Percentiles rank a stretch among this genome's conserved stretches.
Conservation (phyloP, 1,140 invertebrate genomes). For the Phocides pigmalion region DNA sequence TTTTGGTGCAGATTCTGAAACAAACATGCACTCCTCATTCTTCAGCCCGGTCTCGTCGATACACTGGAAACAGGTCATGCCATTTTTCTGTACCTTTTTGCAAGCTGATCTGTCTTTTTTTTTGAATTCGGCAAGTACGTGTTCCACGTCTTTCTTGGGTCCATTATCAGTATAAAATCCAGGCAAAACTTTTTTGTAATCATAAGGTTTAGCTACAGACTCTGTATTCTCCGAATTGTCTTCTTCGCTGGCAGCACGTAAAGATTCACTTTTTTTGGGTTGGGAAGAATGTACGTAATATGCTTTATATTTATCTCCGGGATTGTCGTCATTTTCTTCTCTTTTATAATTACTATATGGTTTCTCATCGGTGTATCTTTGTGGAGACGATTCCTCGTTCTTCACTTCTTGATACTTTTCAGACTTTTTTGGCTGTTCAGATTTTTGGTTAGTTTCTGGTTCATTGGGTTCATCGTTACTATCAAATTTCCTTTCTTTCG, state of each 20-base stretch:
- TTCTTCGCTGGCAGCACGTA: constrained; percentile 56
- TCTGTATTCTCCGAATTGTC: constrained; percentile 58
- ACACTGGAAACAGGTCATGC: constrained; percentile 90
- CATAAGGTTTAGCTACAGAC: constrained; percentile 62
- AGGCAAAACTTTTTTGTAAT: constrained; percentile 77
- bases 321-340: constrained; percentile 61
- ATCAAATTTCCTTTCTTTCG: constrained; percentile 85
- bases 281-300: constrained; percentile 68
- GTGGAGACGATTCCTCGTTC: constrained; percentile 52
- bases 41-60: constrained; percentile 86
- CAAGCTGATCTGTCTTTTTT: constrained; percentile 88
- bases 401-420: constrained; percentile 67
- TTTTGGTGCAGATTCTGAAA: constrained; percentile 86
- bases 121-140: constrained; percentile 87
- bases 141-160: constrained; percentile 86
- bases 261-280: constrained; percentile 63
- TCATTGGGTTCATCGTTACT: constrained; percentile 84
- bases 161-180: constrained; percentile 79
- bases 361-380: constrained; percentile 55
- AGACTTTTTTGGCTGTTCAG: constrained; percentile 60
- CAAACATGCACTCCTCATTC: constrained; percentile 90
- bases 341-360: constrained; percentile 64
- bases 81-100: constrained; percentile 87
- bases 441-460: constrained; percentile 65
- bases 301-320: constrained; percentile 76